Evolutionary conservation across 2,797 vertebrate species (phyloP), one percentile per base, ranked within the genome.

Genomic region (Coendou prehensilis): DNA sequence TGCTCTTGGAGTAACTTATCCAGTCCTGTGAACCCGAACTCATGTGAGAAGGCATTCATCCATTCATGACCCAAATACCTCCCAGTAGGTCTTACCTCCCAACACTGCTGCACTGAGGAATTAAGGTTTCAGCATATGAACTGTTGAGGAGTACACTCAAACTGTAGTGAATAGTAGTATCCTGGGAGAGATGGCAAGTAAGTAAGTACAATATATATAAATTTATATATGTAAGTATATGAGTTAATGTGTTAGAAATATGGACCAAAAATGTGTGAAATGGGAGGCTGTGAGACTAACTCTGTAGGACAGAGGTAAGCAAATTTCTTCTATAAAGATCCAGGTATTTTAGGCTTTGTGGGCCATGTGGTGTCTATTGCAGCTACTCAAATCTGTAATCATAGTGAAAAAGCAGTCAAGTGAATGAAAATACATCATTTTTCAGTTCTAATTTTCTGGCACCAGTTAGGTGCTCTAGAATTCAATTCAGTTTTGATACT

Each of bases 381-480:
- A 88, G 14, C 23, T 85, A 64, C 26, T 94, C 26, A 64, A 0
- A 59, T 64, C 23, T 87, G n/a, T 15, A 71, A 23, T 57, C 37
- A 8, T 76, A n/a, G 30, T 73, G 10, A 52, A 69, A 85, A 89
- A 80, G 50, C 64, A 89, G 13, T 78, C 41, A 57, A 67, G 45
- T 57, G 63, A 96, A 52, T 88, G 71, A 88, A 87, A 93, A 76
- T 41, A 64, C 17, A 75, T 75, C 14, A 75, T 63, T 93, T 92
- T 88, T 9, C 6, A 79, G 10, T 71, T 73, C 56, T 26, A 50
- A 41, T 73, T 95, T 30, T 93, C 28, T 94, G 47, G 37, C 3
- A 86, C n/a, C 10, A 86, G 28, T 28, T 94, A 73, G 10, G 5
- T 88, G 22, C 61, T 30, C 54, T 30, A 17, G 37, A 93, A 64